Conservation (phyloP, 2,113 vertebrate genomes). For the Tachuris rubrigastra region DNA sequence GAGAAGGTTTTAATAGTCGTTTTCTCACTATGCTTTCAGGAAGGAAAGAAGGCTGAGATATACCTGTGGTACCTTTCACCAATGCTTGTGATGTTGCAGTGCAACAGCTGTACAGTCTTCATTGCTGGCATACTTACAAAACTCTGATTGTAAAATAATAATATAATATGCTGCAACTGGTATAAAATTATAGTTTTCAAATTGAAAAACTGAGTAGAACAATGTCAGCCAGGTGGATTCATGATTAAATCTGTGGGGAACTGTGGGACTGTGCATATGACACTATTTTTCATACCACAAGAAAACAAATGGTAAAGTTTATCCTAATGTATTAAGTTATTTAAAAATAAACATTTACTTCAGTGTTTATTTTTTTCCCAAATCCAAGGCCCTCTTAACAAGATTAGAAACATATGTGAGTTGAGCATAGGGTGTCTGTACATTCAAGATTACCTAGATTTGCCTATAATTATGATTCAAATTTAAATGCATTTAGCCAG, state of each 20-base stretch:
- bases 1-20: not conserved
- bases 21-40: not conserved
- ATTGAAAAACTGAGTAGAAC: not conserved
- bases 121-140: not conserved
- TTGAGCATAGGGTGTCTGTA: not conserved
- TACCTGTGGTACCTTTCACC: not conserved
- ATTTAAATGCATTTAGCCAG: not conserved
- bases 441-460: not conserved
- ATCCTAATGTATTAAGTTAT: not conserved
- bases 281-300: not conserved
- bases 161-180: not conserved
- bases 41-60: not conserved
- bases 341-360: not conserved
- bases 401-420: not conserved
- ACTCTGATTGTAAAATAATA: not conserved
- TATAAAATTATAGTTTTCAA: not conserved
- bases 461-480: not conserved
- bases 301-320: not conserved
- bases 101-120: not conserved
- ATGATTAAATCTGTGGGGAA: not conserved
- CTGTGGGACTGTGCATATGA: not conserved
- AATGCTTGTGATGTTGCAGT: not conserved
- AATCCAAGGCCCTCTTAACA: not conserved
- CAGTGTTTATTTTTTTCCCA: not conserved
- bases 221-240: not conserved